phyloP scores from a whole-genome alignment of 2,797 vertebrate species.

The Anguilla pacifica region DNA sequence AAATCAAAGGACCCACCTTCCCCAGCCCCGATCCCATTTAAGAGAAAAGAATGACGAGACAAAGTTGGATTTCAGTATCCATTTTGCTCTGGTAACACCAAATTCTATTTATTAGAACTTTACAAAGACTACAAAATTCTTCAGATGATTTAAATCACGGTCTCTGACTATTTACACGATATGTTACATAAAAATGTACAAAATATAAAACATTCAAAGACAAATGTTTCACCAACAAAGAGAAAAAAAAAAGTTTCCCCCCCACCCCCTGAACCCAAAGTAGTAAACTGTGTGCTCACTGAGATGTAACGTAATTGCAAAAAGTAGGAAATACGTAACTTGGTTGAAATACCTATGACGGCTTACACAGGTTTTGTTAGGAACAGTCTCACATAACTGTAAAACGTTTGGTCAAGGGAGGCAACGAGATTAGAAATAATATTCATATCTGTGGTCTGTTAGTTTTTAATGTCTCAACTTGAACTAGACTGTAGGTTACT shows the following conservation, averaged over 20 bases:
- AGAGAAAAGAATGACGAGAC: conserved; percentile 78
- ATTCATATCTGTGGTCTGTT: background rate
- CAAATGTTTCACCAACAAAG: conserved; percentile 92
- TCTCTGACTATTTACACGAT: conserved; percentile 99
- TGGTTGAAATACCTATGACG: conserved; percentile 43
- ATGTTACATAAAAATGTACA: conserved; percentile 99
- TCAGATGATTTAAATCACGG: conserved; percentile 98
- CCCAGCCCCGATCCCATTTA: background rate
- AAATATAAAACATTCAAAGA: conserved; percentile 99
- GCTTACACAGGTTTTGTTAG: conserved; percentile 50
- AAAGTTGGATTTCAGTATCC: conserved; percentile 78
- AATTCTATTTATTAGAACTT: conserved; percentile 98
- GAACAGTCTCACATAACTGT: conserved; percentile 39
- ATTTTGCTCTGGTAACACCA: conserved; percentile 90
- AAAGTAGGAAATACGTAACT: conserved; percentile 59
- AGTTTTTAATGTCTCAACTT: background rate
- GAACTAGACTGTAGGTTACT: background rate
- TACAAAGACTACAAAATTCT: conserved; percentile 99
- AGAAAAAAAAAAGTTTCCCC: conserved; percentile 49
- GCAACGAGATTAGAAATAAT: conserved; percentile 13
- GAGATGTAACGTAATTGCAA: conserved; percentile 80
- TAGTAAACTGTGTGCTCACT: conserved; percentile 89
- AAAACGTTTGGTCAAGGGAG: conserved; percentile 43
- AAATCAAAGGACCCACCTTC: background rate
- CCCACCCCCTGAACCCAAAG: conserved; percentile 61